Percentiles rank a stretch among this genome's conserved stretches.
Evolutionary conservation across 1,140 invertebrate genomes (phyloP).

Genomic region (Drosophila virilis): DNA sequence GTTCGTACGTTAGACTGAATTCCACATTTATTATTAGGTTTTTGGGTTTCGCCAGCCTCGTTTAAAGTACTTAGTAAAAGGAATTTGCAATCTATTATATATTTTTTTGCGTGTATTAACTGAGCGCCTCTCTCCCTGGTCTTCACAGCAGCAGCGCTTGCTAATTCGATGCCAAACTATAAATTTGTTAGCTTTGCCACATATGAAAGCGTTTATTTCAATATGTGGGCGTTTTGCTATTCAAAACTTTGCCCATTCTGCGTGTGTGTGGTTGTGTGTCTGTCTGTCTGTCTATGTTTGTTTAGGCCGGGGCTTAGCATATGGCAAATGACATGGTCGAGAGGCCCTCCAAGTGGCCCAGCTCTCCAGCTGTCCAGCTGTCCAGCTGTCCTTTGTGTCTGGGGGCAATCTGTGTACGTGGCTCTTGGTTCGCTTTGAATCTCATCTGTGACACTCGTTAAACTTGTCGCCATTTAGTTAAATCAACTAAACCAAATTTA

Average conservation of each 20-base stretch:
- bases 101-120: conserved; percentile 15
- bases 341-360: conserved; percentile 20
- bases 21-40: too few species aligned
- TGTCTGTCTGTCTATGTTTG: conserved; percentile 60
- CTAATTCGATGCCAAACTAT: conserved; percentile 80
- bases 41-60: too few species aligned
- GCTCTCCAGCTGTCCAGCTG: background rate
- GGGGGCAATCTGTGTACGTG: conserved; percentile 54
- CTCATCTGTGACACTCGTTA: conserved; percentile 81
- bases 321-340: conserved; percentile 34
- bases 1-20: too few species aligned
- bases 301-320: conserved; percentile 74
- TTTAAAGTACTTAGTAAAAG: too few species aligned
- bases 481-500: conserved; percentile 73
- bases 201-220: conserved; percentile 81
- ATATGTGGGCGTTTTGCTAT: conserved; percentile 75
- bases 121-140: background rate
- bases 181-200: conserved; percentile 76
- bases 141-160: conserved; percentile 20
- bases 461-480: conserved; percentile 83
- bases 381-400: conserved; percentile 4
- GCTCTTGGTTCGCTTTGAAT: conserved; percentile 65
- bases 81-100: background rate
- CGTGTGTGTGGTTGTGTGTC: conserved; percentile 2
- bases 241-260: conserved; percentile 64